Evolutionary conservation across 2,888 invertebrate genomes (phyloP), one percentile per base, ranked within the genome.

Genomic region (Ectemnius continuus): DNA sequence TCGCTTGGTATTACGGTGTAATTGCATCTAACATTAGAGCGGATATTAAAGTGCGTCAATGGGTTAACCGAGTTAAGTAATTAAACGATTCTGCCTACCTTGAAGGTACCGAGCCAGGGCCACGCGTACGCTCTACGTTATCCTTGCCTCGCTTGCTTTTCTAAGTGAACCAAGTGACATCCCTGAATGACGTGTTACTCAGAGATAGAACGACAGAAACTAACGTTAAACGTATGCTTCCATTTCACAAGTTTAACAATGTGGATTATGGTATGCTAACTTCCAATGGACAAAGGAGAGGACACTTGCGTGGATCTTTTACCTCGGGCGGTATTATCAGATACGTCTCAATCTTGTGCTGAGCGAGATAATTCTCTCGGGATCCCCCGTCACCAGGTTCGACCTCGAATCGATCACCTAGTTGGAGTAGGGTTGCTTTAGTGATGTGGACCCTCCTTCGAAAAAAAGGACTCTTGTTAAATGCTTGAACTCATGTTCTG

Each of bases 321-420:
- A 96, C 96, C 93, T 94, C 95, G 1, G 96, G 96, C 46, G 97
- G 96, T 66, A 97, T 92, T 82, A 97, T 97, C 64, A 97, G 94
- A 91, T 94, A 97, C 0, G 97, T 96, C 89, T 97, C 97, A 70
- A 97, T 94, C 91, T 97, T 97, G 88, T 97, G 97, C 86, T 97
- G 97, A 5, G 96, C 96, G 68, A 97, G 91, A 91, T 97, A 97
- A 3, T 94, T 93, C 88, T 97, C 97, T 67, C 97, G 93, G n/a
- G 94, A 94, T 0, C 93, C 94, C 0, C 97, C 97, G 74, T 96
- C 94, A 0, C 97, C 97, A 0, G 96, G 95, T 86, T 97, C 97
- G 72, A 97, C 96, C 88, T 97, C 95, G 86, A 97, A 97, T 84
- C 95, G 94, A 76, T 94, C 95, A 20, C 94, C 96, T 36, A 97